Evolutionary conservation across 2,797 vertebrate genomes (phyloP).

Genomic region (Acridotheres tristis): DNA sequence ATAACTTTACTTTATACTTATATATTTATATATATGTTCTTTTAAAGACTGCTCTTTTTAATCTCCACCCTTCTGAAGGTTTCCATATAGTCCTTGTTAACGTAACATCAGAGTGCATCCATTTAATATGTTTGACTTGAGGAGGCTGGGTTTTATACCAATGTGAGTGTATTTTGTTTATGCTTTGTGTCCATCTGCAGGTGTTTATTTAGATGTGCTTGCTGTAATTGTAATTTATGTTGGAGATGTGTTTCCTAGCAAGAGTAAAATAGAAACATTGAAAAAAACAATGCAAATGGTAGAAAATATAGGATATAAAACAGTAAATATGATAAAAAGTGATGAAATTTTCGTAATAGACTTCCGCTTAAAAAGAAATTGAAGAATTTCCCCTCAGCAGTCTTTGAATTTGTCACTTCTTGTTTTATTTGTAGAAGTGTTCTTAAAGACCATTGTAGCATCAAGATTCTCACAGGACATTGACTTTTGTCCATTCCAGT

Average conservation of each 20-base stretch:
- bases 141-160: not conserved
- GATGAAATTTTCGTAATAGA: not conserved
- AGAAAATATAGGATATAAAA: not conserved
- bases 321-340: not conserved
- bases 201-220: not conserved
- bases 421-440: not conserved
- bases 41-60: not conserved
- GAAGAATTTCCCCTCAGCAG: not conserved
- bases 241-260: not conserved
- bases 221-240: not conserved
- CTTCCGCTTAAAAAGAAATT: not conserved
- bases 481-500: not conserved
- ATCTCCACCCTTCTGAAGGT: not conserved
- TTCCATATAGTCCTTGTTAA: not conserved
- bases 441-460: not conserved
- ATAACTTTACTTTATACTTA: not conserved
- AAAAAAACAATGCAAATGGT: not conserved
- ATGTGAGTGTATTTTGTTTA: not conserved
- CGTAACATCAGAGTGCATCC: not conserved
- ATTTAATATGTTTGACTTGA: not conserved
- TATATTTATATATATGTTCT: not conserved
- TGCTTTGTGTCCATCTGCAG: not conserved
- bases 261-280: not conserved
- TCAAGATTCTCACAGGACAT: not conserved
- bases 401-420: not conserved